Percentiles rank a stretch among this genome's conserved stretches.
Conservation (phyloP, 2,888 invertebrate genomes). For the Luperina testacea region DNA sequence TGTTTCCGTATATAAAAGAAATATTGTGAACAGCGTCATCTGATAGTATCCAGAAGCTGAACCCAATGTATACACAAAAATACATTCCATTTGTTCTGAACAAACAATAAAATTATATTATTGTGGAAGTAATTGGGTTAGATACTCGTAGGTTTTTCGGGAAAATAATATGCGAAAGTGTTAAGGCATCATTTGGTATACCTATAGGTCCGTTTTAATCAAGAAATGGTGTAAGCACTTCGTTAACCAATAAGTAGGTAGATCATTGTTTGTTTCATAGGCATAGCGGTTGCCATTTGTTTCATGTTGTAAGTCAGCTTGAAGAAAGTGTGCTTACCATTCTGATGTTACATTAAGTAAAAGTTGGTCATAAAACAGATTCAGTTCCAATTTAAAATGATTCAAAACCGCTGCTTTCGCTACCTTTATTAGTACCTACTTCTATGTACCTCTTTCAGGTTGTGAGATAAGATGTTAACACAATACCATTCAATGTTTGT, state of each 20-base stretch:
- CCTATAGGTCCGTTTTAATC: constrained; percentile 25
- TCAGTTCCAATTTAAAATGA: background rate
- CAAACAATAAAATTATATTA: constrained; percentile 10
- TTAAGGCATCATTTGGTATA: background rate
- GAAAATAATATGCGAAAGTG: constrained; percentile 13
- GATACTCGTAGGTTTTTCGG: constrained; percentile 3
- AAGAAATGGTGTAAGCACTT: constrained; percentile 5
- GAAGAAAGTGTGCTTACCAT: background rate
- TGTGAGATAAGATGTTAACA: background rate
- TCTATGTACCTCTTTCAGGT: background rate
- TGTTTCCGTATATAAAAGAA: constrained; percentile 15
- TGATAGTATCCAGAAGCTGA: background rate
- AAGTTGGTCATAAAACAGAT: background rate
- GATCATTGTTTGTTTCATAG: background rate
- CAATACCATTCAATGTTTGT: background rate
- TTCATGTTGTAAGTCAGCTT: background rate
- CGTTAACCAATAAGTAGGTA: background rate
- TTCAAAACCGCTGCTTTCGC: background rate
- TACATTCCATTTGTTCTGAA: background rate
- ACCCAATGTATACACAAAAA: background rate
- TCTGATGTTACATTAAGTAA: background rate
- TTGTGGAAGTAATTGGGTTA: constrained; percentile 17
- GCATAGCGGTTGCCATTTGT: background rate
- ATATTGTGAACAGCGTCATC: background rate
- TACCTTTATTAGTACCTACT: background rate